Conservation (phyloP, 2,797 vertebrate genomes). For the Eulemur coronatus region DNA sequence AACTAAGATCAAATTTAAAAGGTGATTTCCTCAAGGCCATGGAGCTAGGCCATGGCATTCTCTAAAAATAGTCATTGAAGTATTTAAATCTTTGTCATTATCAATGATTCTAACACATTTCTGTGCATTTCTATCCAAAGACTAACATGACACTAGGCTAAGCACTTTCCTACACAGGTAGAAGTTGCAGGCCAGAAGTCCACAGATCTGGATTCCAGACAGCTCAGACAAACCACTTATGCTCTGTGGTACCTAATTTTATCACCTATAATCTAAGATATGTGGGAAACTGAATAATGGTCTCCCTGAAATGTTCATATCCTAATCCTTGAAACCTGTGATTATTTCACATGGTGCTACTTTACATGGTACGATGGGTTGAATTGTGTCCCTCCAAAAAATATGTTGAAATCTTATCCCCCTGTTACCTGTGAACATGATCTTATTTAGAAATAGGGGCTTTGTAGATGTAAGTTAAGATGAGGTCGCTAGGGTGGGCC, state of each 20-base stretch:
- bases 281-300: not conserved
- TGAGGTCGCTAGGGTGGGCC: not conserved
- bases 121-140: not conserved
- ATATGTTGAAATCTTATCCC: not conserved
- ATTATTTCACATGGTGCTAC: not conserved
- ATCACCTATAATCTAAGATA: not conserved
- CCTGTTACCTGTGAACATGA: not conserved
- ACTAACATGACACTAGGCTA: not conserved
- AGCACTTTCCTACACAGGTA: not conserved
- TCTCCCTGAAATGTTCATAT: not conserved
- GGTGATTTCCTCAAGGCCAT: not conserved
- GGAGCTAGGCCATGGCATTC: not conserved
- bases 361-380: not conserved
- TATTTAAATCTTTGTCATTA: not conserved
- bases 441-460: not conserved
- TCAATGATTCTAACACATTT: slow-evolving; percentile 15
- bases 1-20: slow-evolving; percentile 25
- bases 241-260: not conserved
- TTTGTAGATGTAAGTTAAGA: not conserved
- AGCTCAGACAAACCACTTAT: not conserved
- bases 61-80: not conserved
- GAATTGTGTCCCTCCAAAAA: not conserved
- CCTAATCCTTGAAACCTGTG: not conserved
- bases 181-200: not conserved
- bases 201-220: not conserved